Evolutionary conservation across 2,113 vertebrate species (phyloP), one percentile per base, ranked within the genome.

Genomic region (Varanus salvator): DNA sequence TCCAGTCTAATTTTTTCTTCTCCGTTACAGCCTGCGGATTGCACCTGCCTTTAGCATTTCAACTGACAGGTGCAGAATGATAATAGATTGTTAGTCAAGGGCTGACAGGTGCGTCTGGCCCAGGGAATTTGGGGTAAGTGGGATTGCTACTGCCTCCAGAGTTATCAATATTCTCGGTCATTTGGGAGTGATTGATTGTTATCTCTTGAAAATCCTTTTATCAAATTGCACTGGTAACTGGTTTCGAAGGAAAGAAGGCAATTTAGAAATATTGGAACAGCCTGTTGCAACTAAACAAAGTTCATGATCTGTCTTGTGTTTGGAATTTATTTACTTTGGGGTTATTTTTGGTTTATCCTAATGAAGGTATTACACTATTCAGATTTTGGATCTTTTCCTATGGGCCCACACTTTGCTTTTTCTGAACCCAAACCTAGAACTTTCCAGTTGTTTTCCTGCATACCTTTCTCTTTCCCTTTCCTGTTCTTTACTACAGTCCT

Each of bases 261-360:
- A 78, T 52, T 93, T 80, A 92, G 93, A 92, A 88, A 89, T 60
- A 6, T 89, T 77, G 91, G 86, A 87, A 48, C 92, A 69, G 86
- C 34, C 3, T 76, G 90, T 91, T 93, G 54, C 60, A 94, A 92
- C 92, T 66, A 92, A 88, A 27, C 86, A 23, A 57, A 91, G 74
- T 31, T 82, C 0, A 0, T 82, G 66, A 90, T 88, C 23, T 91
- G 75, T 86, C 29, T 44, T 90, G 66, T 74, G 75, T 25, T 81
- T 77, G 86, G 91, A 92, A 90, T 64, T 14, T 64, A 19, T 21
- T 64, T 64, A 19, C 21, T 64, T 60, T 57, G 8, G 7, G 60
- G 60, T 64, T 15, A 64, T 21, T 19, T 64, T 64, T 64, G 60
- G 11, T 9, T 11, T 64, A 11, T 15, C 1, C 17, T 64, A 64